These are phyloP conservation scores for Zosterops lateralis DNA, from an alignment of 2,113 vertebrate genomes.

Conservation along the genomic window DNA sequence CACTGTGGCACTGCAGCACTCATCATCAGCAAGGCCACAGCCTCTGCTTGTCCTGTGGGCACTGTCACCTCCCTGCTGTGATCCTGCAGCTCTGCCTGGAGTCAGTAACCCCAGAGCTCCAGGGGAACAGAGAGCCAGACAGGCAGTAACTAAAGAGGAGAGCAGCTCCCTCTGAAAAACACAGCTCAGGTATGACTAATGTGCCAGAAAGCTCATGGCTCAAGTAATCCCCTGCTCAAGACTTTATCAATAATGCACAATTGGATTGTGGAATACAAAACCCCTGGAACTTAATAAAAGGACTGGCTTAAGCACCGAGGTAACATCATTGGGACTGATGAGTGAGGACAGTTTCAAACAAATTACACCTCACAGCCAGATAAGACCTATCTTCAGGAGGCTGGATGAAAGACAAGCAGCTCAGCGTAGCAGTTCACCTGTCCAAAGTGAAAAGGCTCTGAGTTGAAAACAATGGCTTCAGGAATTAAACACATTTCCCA, in stretches of 20 bases:
- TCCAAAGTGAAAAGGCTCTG: background rate
- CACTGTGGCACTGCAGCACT: background rate
- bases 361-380: slow-evolving; percentile 8
- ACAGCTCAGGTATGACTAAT: slow-evolving; percentile 37
- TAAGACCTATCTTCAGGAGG: background rate
- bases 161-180: background rate
- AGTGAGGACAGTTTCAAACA: slow-evolving; percentile 16
- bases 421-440: background rate
- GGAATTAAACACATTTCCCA: slow-evolving; percentile 7
- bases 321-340: slow-evolving; percentile 32
- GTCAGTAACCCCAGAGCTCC: background rate
- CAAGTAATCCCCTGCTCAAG: slow-evolving; percentile 44
- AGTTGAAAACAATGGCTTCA: background rate
- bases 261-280: slow-evolving; percentile 44
- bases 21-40: background rate
- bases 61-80: background rate
- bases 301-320: slow-evolving; percentile 17
- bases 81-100: background rate
- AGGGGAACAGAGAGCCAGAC: background rate
- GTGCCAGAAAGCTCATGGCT: slow-evolving; percentile 5
- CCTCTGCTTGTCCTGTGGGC: background rate
- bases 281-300: slow-evolving; percentile 39
- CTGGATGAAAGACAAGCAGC: background rate
- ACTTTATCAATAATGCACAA: slow-evolving; percentile 55
- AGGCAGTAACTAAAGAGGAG: background rate